Evolutionary conservation across 2,113 vertebrate species (phyloP).

Genomic region (Sardina pilchardus): DNA sequence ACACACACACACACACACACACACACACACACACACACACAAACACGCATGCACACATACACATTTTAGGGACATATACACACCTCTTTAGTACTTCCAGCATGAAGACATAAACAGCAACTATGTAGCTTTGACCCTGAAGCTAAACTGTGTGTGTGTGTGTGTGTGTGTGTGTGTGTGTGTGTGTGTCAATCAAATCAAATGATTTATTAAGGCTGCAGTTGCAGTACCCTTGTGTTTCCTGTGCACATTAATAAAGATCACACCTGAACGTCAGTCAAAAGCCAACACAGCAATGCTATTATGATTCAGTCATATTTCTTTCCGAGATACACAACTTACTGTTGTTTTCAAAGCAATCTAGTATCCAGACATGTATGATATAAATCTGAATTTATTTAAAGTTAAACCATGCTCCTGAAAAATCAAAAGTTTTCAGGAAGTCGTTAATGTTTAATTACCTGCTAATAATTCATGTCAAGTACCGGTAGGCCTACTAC

Average conservation of each 20-base stretch:
- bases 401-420: no score
- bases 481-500: no score
- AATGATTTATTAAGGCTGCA: neutral
- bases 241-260: conserved; percentile 6
- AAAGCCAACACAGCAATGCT: neutral
- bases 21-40: neutral
- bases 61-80: neutral
- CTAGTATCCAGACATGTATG: neutral
- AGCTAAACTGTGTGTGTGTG: conserved; percentile 37
- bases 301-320: neutral
- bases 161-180: conserved; percentile 13
- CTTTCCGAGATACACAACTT: neutral
- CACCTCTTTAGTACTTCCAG: conserved; percentile 6
- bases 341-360: neutral
- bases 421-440: no score
- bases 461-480: neutral
- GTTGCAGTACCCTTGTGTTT: neutral
- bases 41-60: neutral
- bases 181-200: neutral
- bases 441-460: no score
- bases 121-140: conserved; percentile 8
- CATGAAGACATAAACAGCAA: conserved; percentile 3
- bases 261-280: neutral
- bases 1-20: conserved; percentile 74
- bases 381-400: no score